Conservation (phyloP, 64 coral and sea anemone species). For the Catalaphyllia jardinei region DNA sequence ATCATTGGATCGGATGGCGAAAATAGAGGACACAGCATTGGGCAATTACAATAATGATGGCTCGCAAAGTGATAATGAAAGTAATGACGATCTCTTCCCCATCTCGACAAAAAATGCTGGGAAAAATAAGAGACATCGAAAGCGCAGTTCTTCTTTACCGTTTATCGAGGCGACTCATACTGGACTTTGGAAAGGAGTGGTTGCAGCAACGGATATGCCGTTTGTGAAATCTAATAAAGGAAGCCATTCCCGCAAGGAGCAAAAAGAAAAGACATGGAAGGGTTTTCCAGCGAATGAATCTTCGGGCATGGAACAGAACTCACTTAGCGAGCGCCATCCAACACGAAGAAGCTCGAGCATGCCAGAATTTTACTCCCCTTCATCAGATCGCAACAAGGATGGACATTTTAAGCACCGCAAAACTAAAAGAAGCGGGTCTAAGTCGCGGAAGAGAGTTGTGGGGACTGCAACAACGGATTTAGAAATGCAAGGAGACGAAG, state of each 20-base stretch:
- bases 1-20: constrained; percentile 13
- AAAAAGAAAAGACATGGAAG: not conserved
- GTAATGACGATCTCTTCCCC: not conserved
- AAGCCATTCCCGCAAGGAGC: not conserved
- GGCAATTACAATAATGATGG: constrained; percentile 19
- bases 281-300: not conserved
- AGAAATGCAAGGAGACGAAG: not conserved
- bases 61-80: constrained; percentile 12
- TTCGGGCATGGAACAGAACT: not conserved
- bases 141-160: constrained; percentile 21
- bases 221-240: not conserved
- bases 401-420: not conserved
- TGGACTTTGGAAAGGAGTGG: constrained; percentile 24
- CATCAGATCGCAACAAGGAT: not conserved
- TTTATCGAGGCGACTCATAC: not conserved
- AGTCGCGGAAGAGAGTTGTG: not conserved
- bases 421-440: not conserved
- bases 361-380: constrained; percentile 53
- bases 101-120: not conserved
- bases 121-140: not conserved
- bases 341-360: constrained; percentile 45
- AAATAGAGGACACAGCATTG: not conserved
- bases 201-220: not conserved
- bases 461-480: not conserved
- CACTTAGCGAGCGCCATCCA: not conserved